These are phyloP conservation scores for Oceanodroma tethys DNA, from an alignment of 2,113 vertebrate genomes.

Conservation along the genomic window DNA sequence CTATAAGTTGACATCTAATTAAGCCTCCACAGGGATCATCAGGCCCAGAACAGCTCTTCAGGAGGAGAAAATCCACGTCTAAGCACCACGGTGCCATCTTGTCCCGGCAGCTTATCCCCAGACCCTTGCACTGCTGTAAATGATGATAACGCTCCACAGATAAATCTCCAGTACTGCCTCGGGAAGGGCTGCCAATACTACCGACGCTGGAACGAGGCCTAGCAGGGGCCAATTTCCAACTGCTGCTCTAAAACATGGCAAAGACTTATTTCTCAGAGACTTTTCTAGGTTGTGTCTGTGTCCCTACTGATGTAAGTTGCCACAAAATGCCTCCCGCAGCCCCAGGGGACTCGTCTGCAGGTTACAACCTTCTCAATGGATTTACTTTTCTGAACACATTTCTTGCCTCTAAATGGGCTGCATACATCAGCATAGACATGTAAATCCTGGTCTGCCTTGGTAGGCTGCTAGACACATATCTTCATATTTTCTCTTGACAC, in stretches of 20 bases:
- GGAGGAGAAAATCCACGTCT: conserved; percentile 5
- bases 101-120: background rate
- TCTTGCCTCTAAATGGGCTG: background rate
- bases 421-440: rapidly evolving
- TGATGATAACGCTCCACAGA: background rate
- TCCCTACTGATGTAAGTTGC: background rate
- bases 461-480: background rate
- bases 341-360: background rate
- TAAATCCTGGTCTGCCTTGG: background rate
- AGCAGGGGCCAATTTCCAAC: background rate
- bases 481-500: background rate
- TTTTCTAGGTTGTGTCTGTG: background rate
- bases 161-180: background rate
- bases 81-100: background rate
- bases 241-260: background rate
- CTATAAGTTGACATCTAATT: conserved; percentile 22
- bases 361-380: background rate
- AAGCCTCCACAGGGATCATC: background rate
- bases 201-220: rapidly evolving
- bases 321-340: rapidly evolving
- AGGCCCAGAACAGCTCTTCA: background rate
- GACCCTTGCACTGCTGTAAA: background rate
- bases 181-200: background rate
- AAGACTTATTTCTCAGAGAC: background rate
- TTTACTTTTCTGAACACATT: background rate